Evolutionary conservation across 2,797 vertebrate genomes (phyloP).

Genomic region (Platalea minor): DNA sequence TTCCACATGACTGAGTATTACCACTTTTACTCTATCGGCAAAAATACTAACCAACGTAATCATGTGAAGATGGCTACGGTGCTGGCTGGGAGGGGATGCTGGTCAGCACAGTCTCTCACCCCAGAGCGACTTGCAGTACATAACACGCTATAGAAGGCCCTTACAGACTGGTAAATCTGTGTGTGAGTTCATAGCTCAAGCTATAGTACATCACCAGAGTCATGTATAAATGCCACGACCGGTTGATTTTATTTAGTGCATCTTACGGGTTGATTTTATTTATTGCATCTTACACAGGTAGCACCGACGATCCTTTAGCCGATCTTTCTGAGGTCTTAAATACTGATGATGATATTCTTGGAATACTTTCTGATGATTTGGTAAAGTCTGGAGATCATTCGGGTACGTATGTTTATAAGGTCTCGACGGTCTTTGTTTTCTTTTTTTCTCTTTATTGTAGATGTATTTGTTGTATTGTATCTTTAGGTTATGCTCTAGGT

Average conservation of each 20-base stretch:
- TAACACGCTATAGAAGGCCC: background rate
- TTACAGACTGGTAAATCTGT: background rate
- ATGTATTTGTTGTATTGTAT: background rate
- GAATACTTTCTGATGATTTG: constrained; percentile 92
- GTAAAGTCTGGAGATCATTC: constrained; percentile 91
- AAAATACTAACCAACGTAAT: fast-evolving
- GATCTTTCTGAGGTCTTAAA: constrained; percentile 96
- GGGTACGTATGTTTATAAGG: constrained; percentile 74
- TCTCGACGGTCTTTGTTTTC: background rate
- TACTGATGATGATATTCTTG: constrained; percentile 96
- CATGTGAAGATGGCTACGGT: background rate
- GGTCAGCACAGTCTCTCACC: background rate
- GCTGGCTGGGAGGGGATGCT: background rate
- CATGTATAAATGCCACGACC: background rate
- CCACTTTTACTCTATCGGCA: background rate
- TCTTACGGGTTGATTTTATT: constrained; percentile 10
- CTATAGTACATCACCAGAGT: background rate
- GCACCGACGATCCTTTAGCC: constrained; percentile 89
- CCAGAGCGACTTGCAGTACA: background rate
- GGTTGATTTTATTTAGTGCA: background rate
- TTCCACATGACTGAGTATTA: background rate
- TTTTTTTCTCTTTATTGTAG: background rate
- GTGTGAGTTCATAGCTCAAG: background rate
- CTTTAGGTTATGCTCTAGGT: background rate
- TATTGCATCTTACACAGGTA: constrained; percentile 75